Conservation (phyloP, 2,113 vertebrate genomes). For the Oncorhynchus gorbuscha region DNA sequence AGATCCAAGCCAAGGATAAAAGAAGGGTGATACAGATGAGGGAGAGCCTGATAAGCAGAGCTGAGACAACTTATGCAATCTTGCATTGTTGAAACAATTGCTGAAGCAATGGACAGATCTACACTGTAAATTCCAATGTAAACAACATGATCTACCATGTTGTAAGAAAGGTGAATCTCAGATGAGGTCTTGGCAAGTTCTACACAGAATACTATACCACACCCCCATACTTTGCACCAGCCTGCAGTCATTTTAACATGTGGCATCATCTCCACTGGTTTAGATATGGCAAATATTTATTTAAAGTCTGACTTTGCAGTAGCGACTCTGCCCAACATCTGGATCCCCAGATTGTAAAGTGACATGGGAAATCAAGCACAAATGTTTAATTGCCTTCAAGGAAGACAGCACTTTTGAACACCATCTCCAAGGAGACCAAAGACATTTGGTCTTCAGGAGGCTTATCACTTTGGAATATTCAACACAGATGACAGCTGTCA, state of each 20-base stretch:
- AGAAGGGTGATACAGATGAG: neutral
- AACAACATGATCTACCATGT: neutral
- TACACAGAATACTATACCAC: neutral
- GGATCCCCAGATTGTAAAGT: conserved; percentile 20
- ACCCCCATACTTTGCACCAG: neutral
- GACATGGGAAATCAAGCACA: conserved; percentile 21
- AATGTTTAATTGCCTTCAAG: conserved; percentile 32
- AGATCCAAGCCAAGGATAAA: neutral
- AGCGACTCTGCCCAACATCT: conserved; percentile 14
- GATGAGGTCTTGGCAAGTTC: neutral
- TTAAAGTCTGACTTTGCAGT: neutral
- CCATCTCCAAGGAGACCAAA: conserved; percentile 13
- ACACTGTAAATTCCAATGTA: neutral
- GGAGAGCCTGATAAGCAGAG: neutral
- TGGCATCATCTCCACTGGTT: neutral
- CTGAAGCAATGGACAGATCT: neutral
- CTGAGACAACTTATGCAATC: neutral
- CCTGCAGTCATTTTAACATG: neutral
- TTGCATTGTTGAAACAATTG: neutral
- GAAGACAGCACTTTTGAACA: neutral
- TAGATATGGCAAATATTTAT: conserved; percentile 24
- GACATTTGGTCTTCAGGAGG: conserved; percentile 5
- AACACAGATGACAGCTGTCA: conserved; percentile 6
- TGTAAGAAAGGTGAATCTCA: neutral
- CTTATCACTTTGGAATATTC: neutral